A percentile compares a stretch with the other conserved stretches of the same genome.
Evolutionary conservation across 2,113 vertebrate species (phyloP).

Genomic region (Paradoxurus hermaphroditus): DNA sequence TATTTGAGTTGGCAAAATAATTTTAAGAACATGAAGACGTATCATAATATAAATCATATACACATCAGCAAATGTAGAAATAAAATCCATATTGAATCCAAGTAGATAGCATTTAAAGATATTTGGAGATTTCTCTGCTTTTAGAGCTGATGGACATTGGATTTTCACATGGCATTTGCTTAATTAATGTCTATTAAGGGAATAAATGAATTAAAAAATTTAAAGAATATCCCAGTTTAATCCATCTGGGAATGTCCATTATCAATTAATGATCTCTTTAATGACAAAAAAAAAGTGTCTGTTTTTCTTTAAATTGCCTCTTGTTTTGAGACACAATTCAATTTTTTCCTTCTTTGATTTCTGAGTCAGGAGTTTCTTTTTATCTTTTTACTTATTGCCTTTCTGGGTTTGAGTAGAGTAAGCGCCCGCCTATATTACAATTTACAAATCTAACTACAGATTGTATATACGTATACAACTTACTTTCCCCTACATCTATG

Average conservation of each 20-base stretch:
- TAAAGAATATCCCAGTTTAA: background rate
- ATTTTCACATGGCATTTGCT: background rate
- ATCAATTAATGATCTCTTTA: background rate
- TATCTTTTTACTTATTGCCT: background rate
- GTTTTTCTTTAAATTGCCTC: background rate
- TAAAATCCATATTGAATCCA: background rate
- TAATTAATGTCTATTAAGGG: background rate
- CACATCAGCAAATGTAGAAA: background rate
- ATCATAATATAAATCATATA: background rate
- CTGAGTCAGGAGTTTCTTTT: background rate
- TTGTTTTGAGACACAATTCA: background rate
- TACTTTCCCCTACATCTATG: too few species aligned
- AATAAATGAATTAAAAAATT: background rate
- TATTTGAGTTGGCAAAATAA: background rate
- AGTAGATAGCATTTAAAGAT: background rate
- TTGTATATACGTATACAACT: background rate
- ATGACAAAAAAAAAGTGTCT: background rate
- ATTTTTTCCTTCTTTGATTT: background rate
- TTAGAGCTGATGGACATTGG: background rate
- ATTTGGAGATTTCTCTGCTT: background rate
- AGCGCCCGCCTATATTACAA: background rate
- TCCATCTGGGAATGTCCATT: background rate
- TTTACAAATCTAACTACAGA: background rate
- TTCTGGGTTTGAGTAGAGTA: background rate
- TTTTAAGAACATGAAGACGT: background rate